Evolutionary conservation across 2,797 vertebrate species (phyloP).

Genomic region (Gastrophryne carolinensis): DNA sequence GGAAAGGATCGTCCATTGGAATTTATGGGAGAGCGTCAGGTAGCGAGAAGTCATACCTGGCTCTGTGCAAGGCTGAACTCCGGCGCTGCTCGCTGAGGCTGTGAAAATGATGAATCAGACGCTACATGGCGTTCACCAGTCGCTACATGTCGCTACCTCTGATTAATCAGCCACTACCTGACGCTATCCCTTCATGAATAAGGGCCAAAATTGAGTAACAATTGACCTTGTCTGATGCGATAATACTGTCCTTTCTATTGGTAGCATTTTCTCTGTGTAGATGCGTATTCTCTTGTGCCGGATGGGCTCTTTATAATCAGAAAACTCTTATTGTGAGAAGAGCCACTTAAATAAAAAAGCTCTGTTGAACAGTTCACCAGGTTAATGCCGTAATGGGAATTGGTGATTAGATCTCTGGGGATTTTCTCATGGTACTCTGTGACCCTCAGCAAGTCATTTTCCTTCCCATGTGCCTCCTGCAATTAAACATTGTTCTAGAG

Average conservation of each 20-base stretch:
- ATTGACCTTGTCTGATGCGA: constrained; percentile 24
- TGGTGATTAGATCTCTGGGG: constrained; percentile 46
- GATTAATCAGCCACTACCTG: too few relatives aligned
- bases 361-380: constrained; percentile 41
- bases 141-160: too few relatives aligned
- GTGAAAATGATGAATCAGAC: too few relatives aligned
- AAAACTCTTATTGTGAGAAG: constrained; percentile 45
- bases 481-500: constrained; percentile 47
- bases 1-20: too few relatives aligned
- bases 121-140: too few relatives aligned
- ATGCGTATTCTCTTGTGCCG: constrained; percentile 13
- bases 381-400: constrained; percentile 40
- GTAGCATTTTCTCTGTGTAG: constrained; percentile 25
- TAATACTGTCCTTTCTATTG: constrained; percentile 30
- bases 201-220: too few relatives aligned
- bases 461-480: constrained; percentile 45
- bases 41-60: too few relatives aligned
- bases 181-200: too few relatives aligned
- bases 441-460: constrained; percentile 46
- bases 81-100: too few relatives aligned
- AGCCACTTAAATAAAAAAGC: constrained; percentile 34
- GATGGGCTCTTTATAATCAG: constrained; percentile 7
- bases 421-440: constrained; percentile 50
- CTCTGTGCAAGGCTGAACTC: too few relatives aligned
- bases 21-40: too few relatives aligned